Percentiles rank a stretch among this genome's conserved stretches.
Conservation (phyloP, 2,888 invertebrate species). For the Liodrosophila aerea region DNA sequence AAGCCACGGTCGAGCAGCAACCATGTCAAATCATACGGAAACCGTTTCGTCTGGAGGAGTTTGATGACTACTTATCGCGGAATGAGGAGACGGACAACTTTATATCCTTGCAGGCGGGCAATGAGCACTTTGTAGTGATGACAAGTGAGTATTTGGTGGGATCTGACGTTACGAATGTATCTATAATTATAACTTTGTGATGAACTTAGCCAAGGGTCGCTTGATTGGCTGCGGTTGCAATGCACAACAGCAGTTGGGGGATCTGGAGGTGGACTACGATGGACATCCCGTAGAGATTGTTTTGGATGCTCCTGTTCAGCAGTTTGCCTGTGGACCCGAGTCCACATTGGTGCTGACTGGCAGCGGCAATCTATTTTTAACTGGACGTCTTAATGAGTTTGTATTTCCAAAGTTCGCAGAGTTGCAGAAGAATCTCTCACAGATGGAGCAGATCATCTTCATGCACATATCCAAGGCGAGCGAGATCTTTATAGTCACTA, state of each 20-base stretch:
- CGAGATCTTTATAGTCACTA: constrained; percentile 81
- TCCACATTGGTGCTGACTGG: constrained; percentile 81
- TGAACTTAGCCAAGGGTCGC: constrained; percentile 81
- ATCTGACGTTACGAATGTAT: no score
- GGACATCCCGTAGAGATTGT: constrained; percentile 79
- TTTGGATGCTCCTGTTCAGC: constrained; percentile 75
- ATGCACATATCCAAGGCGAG: constrained; percentile 81
- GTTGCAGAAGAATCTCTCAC: constrained; percentile 79
- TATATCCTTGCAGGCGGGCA: constrained; percentile 78
- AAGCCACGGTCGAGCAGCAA: constrained; percentile 65
- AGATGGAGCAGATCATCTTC: constrained; percentile 79
- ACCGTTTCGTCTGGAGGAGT: constrained; percentile 80
- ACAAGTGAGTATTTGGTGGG: constrained; percentile 78
- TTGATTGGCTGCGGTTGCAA: constrained; percentile 81
- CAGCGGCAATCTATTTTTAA: constrained; percentile 77
- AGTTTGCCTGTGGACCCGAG: constrained; percentile 80
- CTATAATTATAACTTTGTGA: no score
- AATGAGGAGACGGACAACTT: constrained; percentile 81
- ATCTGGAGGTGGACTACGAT: constrained; percentile 58
- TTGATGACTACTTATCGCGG: constrained; percentile 77
- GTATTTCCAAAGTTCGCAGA: constrained; percentile 80
- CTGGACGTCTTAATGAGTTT: constrained; percentile 80
- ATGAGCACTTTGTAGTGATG: constrained; percentile 80
- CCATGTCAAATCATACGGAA: constrained; percentile 76
- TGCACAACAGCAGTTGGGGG: constrained; percentile 77